phyloP scores from a whole-genome alignment of 1,140 invertebrate genomes.

The Pseudomyrmex sp. region DNA sequence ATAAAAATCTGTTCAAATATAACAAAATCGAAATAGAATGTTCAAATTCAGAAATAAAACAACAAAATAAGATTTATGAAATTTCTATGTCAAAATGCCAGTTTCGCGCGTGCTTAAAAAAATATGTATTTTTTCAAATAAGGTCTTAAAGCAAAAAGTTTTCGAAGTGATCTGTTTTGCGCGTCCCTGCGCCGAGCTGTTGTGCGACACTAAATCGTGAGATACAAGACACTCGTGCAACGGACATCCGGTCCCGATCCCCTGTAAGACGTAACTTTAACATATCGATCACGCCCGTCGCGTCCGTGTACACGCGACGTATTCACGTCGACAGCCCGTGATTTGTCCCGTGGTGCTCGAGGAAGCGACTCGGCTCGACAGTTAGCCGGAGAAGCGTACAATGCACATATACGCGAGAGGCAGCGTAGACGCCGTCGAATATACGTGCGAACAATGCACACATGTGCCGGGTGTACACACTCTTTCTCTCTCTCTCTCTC shows the following conservation, averaged over 20 bases:
- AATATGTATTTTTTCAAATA: too few species aligned
- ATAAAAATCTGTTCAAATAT: neutral
- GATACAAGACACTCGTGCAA: neutral
- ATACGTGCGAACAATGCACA: conserved; percentile 32
- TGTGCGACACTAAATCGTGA: neutral
- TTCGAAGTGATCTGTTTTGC: too few species aligned
- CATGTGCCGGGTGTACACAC: neutral
- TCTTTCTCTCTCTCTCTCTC: too few species aligned
- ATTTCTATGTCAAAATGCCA: too few species aligned
- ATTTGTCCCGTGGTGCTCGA: conserved; percentile 39
- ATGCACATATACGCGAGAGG: conserved; percentile 14
- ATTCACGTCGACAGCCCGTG: conserved; percentile 47
- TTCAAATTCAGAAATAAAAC: too few species aligned
- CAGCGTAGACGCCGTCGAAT: neutral
- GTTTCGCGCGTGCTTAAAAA: too few species aligned
- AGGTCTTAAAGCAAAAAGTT: too few species aligned
- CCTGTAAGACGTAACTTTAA: conserved; percentile 44
- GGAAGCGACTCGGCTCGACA: conserved; percentile 34
- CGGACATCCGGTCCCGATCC: neutral
- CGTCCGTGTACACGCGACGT: conserved; percentile 10
- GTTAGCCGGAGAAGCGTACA: conserved; percentile 21
- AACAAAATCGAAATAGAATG: neutral
- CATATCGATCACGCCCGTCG: conserved; percentile 41
- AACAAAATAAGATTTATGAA: too few species aligned
- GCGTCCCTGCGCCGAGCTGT: too few species aligned